Conservation (phyloP, 2,888 invertebrate species). For the Leucoma salicis region DNA sequence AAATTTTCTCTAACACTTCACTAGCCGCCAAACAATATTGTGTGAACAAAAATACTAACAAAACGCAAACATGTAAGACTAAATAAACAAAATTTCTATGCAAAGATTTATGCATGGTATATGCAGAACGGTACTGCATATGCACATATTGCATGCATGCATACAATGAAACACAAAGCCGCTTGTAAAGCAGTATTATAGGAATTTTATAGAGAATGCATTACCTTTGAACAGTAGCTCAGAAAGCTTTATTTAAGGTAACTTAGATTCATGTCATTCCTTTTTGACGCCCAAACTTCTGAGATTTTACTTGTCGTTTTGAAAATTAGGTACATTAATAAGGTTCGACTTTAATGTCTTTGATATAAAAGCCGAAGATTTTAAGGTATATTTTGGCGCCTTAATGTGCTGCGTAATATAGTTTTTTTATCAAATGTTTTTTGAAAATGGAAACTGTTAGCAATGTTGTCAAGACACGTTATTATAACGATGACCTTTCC, state of each 20-base stretch:
- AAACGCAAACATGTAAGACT: constrained; percentile 31
- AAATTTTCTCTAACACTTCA: constrained; percentile 6
- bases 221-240: constrained; percentile 34
- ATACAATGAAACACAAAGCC: constrained; percentile 41
- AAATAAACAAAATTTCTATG: constrained; percentile 47
- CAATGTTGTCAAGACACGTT: too few relatives aligned
- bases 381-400: too few relatives aligned
- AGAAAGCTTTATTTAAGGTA: constrained; percentile 34
- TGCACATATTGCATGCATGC: constrained; percentile 28
- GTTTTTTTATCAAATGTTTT: too few relatives aligned
- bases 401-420: too few relatives aligned
- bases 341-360: too few relatives aligned
- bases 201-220: constrained; percentile 49
- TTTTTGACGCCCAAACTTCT: constrained; percentile 24
- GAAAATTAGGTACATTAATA: too few relatives aligned
- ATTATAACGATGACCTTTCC: too few relatives aligned
- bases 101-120: constrained; percentile 47
- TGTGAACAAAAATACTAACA: constrained; percentile 27
- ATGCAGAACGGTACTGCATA: constrained; percentile 13
- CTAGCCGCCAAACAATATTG: constrained; percentile 16
- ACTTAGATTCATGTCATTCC: constrained; percentile 18
- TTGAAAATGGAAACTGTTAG: too few relatives aligned
- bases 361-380: too few relatives aligned
- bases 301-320: too few relatives aligned
- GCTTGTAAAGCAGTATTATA: constrained; percentile 46